Base-by-base conservation (phyloP, 2,797 vertebrate genomes). In the Hybognathus amarus region DNA sequence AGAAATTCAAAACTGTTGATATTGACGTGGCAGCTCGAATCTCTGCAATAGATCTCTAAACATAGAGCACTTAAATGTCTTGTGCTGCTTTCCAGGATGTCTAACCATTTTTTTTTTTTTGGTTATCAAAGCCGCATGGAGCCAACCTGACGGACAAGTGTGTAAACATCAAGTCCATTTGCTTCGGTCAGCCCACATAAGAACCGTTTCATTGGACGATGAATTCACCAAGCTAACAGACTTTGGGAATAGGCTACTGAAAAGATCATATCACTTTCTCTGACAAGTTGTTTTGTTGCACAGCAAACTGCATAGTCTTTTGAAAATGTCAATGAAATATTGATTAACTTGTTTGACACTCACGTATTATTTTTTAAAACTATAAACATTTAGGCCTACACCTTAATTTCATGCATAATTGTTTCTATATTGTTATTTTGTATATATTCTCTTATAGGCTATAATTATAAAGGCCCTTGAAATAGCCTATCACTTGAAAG, bases 151-250 rank as follows among this genome's bases (percentile, higher is more conserved):
- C 85, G 89, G 94, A 95, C 95, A 95, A 91, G 92, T 92, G 92
- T 91, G 91, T 95, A 95, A 95, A 95, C 94, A 95, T 24, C 80
- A 79, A 88, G 54, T 92, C 92, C 91, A 94, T 94, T 95, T 94
- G 88, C 88, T 76, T 80, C 69, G 82, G 86, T 87, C 89, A 88
- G 91, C 87, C 88, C 89, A 87, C 64, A 91, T 56, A 86, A 93
- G 89, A 89, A 83, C 86, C 91, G 89, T 92, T 93, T 89, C 86
- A 92, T 89, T 93, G 90, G 82, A 89, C 87, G 77, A 90, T 79
- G 88, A 86, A 87, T 83, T 89, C 85, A 84, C 85, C 89, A 90
- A 87, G 87, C 84, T 85, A 82, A 80, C 87, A 86, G 86, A 89
- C 85, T 90, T 87, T 83, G 68, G 56, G 30, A 69, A 63, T 47